Conservation (phyloP, 2,888 invertebrate genomes). For the Sesamia inferens region DNA sequence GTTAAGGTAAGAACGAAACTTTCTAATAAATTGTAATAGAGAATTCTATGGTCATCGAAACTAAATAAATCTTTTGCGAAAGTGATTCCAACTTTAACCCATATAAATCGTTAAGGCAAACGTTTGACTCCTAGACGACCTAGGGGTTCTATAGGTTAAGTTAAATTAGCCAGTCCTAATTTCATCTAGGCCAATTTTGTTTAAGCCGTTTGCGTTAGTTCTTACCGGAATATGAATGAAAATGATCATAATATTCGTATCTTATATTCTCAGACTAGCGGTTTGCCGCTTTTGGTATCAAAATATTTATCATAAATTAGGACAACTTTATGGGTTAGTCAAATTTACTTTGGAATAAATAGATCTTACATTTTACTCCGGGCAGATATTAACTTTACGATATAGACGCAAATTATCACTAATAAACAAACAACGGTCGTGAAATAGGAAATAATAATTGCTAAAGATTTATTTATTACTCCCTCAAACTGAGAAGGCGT, state of each 20-base stretch:
- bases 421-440: constrained; percentile 18
- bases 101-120: constrained; percentile 60
- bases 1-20: constrained; percentile 44
- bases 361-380: constrained; percentile 35
- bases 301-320: constrained; percentile 53
- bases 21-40: constrained; percentile 56
- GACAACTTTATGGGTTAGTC: constrained; percentile 35
- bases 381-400: constrained; percentile 36
- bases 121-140: constrained; percentile 63
- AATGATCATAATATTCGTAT: constrained; percentile 44
- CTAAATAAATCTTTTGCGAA: constrained; percentile 59
- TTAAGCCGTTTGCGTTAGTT: constrained; percentile 37
- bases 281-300: constrained; percentile 40
- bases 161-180: constrained; percentile 43
- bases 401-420: constrained; percentile 27
- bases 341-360: constrained; percentile 39
- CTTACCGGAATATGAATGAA: constrained; percentile 40
- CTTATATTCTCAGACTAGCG: constrained; percentile 35
- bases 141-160: constrained; percentile 52
- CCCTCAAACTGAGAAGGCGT: not conserved
- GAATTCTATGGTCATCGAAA: constrained; percentile 54
- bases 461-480: constrained; percentile 15
- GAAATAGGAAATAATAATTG: constrained; percentile 16
- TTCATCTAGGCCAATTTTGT: constrained; percentile 38
- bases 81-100: constrained; percentile 59